A percentile compares a stretch with the other conserved stretches of the same genome.
Evolutionary conservation across 2,888 invertebrate species (phyloP).

Genomic region (Cheilosia variabilis): DNA sequence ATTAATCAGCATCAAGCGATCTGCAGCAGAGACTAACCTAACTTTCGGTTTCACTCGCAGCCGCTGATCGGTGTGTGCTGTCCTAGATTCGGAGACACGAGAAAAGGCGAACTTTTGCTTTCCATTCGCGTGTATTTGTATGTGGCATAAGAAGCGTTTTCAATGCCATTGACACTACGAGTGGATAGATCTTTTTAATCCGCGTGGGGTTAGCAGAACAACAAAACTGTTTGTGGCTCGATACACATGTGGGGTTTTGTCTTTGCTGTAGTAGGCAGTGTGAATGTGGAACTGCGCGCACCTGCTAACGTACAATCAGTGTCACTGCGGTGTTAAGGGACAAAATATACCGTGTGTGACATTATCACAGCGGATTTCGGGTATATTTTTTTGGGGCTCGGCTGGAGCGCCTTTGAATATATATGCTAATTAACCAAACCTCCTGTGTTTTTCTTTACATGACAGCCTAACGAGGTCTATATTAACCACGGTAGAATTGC

Average conservation of each 20-base stretch:
- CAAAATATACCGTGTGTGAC: slow-evolving; percentile 5
- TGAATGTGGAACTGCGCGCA: slow-evolving; percentile 11
- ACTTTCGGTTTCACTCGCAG: slow-evolving; percentile 39
- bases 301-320: slow-evolving; percentile 42
- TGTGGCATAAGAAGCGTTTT: slow-evolving; percentile 25
- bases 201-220: background rate
- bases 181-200: slow-evolving; percentile 29
- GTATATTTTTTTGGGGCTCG: slow-evolving; percentile 45
- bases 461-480: slow-evolving; percentile 20
- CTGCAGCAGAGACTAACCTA: slow-evolving; percentile 5
- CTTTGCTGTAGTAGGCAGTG: too few relatives aligned
- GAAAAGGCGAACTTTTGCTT: slow-evolving; percentile 28
- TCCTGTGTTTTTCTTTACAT: slow-evolving; percentile 5
- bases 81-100: slow-evolving; percentile 33
- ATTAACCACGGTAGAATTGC: background rate
- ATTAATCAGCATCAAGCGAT: slow-evolving; percentile 31
- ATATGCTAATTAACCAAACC: slow-evolving; percentile 69
- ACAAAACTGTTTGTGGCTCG: background rate
- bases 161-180: slow-evolving; percentile 54
- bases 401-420: slow-evolving; percentile 7
- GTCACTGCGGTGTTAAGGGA: slow-evolving; percentile 23
- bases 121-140: slow-evolving; percentile 4
- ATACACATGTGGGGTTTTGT: background rate
- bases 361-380: slow-evolving; percentile 43
- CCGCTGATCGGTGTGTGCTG: slow-evolving; percentile 1